Evolutionary conservation across 1,140 invertebrate genomes (phyloP).

Genomic region (Odontomachus brunneus): DNA sequence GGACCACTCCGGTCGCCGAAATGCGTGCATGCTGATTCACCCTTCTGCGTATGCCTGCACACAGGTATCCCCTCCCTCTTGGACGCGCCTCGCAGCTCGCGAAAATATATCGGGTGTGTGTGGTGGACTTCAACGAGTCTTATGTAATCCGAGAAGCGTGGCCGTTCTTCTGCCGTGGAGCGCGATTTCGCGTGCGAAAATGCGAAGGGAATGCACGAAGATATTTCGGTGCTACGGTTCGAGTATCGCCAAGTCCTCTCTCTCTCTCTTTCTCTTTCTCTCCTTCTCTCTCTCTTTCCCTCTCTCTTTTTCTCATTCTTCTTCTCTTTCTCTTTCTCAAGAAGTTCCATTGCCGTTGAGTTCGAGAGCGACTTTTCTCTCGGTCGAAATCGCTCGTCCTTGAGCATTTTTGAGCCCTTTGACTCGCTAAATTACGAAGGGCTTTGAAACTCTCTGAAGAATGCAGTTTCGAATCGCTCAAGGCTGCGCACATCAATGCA

Average conservation of each 20-base stretch:
- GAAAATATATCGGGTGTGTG: conserved; percentile 58
- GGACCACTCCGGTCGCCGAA: conserved; percentile 69
- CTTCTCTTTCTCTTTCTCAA: too few species aligned
- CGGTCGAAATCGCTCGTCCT: too few species aligned
- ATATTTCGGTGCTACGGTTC: neutral
- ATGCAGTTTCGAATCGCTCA: conserved; percentile 59
- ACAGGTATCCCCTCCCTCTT: conserved; percentile 53
- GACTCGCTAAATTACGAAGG: too few species aligned
- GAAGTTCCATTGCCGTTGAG: too few species aligned
- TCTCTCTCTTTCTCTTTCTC: too few species aligned
- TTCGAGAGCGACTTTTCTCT: too few species aligned
- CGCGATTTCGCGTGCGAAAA: neutral
- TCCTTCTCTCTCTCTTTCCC: too few species aligned
- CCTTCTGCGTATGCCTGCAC: conserved; percentile 3
- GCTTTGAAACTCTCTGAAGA: neutral
- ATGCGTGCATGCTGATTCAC: conserved; percentile 70
- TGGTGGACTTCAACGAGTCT: neutral
- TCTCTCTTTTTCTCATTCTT: too few species aligned
- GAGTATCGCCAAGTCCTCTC: too few species aligned
- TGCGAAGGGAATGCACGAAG: neutral
- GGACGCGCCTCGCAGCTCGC: neutral
- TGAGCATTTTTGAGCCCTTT: too few species aligned
- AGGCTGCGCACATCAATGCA: conserved; percentile 56
- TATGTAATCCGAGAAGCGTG: conserved; percentile 1
- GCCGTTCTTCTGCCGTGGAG: neutral